A percentile compares a stretch with the other conserved stretches of the same genome.
These are phyloP conservation scores for Leptoteleia sp. DNA, from an alignment of 1,140 invertebrate genomes.

Conservation along the genomic window DNA sequence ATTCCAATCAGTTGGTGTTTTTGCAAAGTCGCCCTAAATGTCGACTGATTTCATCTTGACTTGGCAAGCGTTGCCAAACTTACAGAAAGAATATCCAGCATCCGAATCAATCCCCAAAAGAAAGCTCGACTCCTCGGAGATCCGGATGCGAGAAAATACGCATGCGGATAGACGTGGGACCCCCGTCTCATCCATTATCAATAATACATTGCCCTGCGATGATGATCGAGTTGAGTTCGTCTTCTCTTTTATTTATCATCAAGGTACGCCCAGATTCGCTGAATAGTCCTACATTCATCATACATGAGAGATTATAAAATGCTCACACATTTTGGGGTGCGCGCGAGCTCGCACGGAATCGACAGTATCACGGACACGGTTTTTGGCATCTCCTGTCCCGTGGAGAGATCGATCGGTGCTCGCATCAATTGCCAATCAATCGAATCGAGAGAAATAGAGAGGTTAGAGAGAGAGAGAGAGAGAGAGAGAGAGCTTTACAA, in stretches of 20 bases:
- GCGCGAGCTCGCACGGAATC: slow-evolving; percentile 57
- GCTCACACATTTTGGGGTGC: slow-evolving; percentile 33
- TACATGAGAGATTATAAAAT: slow-evolving; percentile 72
- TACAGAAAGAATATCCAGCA: slow-evolving; percentile 50
- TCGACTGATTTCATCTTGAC: slow-evolving; percentile 30
- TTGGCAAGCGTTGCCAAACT: slow-evolving; percentile 45
- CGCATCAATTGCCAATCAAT: slow-evolving; percentile 59
- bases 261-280: slow-evolving; percentile 63
- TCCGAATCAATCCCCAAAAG: slow-evolving; percentile 12
- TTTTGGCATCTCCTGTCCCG: slow-evolving; percentile 58
- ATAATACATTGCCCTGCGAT: slow-evolving; percentile 59
- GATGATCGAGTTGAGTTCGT: slow-evolving; percentile 38
- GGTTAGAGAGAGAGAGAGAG: too few relatives aligned
- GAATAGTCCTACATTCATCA: slow-evolving; percentile 73
- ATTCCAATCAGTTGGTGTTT: too few relatives aligned
- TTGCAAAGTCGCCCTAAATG: too few relatives aligned
- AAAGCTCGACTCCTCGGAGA: slow-evolving; percentile 27
- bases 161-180: slow-evolving; percentile 24
- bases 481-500: slow-evolving; percentile 37
- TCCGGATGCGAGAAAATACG: slow-evolving; percentile 25
- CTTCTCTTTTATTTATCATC: slow-evolving; percentile 52
- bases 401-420: slow-evolving; percentile 42
- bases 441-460: slow-evolving; percentile 29
- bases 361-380: slow-evolving; percentile 58
- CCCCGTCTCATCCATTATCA: slow-evolving; percentile 59